These are phyloP conservation scores for Siniperca obscura DNA, from an alignment of 2,797 vertebrate genomes.

Conservation along the genomic window DNA sequence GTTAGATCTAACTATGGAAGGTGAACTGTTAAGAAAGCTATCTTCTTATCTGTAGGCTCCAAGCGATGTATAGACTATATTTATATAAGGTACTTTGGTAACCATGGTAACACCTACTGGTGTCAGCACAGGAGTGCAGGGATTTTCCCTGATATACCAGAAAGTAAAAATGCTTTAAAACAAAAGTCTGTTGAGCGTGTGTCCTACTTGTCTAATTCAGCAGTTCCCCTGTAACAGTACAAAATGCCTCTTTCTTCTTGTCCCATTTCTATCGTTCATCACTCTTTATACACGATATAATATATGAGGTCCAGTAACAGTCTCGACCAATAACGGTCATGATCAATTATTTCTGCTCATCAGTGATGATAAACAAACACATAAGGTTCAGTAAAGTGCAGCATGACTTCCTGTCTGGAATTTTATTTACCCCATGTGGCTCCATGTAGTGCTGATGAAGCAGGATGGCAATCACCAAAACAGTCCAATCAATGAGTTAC, in stretches of 20 bases:
- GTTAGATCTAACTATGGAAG: not conserved
- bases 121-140: not conserved
- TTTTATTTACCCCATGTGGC: not conserved
- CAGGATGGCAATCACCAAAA: not conserved
- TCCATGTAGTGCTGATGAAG: constrained; percentile 2
- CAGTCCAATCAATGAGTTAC: not conserved
- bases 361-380: not conserved
- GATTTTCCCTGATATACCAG: constrained; percentile 19
- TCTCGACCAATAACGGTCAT: not conserved
- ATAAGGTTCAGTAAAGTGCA: not conserved
- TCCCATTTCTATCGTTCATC: not conserved
- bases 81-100: constrained; percentile 18
- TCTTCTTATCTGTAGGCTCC: not conserved
- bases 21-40: not conserved
- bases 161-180: constrained; percentile 2
- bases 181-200: not conserved
- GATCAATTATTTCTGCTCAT: not conserved
- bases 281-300: not conserved
- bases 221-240: not conserved
- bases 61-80: not conserved
- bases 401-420: not conserved
- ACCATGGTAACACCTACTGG: not conserved
- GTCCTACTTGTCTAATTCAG: constrained; percentile 26
- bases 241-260: not conserved
- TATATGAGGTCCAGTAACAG: not conserved